phyloP scores from a whole-genome alignment of 2,797 vertebrate species.

The Sebastes nivosus region DNA sequence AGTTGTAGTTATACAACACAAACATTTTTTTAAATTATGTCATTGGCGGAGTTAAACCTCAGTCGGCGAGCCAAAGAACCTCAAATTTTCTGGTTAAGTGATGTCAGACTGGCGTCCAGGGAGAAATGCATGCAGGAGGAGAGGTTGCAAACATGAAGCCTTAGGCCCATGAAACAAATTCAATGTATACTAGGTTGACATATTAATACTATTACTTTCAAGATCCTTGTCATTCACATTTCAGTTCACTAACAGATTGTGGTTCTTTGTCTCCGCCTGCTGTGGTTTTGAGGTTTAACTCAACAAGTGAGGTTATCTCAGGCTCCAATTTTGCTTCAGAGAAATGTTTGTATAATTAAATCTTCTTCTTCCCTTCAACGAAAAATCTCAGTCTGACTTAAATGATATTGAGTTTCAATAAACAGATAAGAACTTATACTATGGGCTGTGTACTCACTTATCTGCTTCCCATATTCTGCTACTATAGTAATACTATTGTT shows the following conservation, averaged over 20 bases:
- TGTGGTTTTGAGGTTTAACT: neutral
- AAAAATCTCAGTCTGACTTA: neutral
- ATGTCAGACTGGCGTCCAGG: constrained; percentile 1
- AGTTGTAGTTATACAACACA: constrained; percentile 25
- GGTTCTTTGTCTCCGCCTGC: neutral
- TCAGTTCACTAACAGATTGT: neutral
- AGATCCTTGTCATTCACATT: neutral
- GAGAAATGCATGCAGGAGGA: neutral
- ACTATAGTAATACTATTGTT: neutral
- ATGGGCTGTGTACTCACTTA: neutral
- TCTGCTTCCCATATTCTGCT: neutral
- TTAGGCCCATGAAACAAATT: neutral
- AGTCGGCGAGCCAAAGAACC: neutral
- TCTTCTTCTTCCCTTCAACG: neutral
- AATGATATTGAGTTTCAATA: neutral
- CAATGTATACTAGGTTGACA: neutral
- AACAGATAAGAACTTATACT: neutral
- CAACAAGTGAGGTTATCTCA: neutral
- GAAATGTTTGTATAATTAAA: neutral
- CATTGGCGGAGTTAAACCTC: constrained; percentile 2
- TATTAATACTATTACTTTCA: neutral
- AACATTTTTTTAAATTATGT: constrained; percentile 13
- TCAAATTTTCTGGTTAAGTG: constrained; percentile 4
- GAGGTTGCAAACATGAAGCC: neutral
- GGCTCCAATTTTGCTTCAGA: neutral